These are phyloP conservation scores for Phaenicophaeus curvirostris DNA, from an alignment of 2,797 vertebrate genomes.

Conservation along the genomic window DNA sequence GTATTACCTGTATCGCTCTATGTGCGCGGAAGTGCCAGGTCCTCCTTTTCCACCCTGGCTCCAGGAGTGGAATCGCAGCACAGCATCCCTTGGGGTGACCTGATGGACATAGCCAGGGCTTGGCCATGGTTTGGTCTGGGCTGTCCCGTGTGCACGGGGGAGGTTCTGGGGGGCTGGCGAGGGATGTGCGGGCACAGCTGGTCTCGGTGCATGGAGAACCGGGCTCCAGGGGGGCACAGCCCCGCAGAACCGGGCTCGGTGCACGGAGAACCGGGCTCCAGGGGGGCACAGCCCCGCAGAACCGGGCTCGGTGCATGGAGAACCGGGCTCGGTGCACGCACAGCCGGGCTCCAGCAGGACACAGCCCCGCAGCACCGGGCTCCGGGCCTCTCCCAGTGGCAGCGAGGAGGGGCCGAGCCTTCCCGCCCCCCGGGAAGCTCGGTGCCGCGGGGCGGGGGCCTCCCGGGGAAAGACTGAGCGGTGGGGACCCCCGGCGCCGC, in stretches of 20 bases:
- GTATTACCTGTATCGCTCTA: rapidly evolving
- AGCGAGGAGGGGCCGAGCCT: too few relatives aligned
- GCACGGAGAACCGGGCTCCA: too few relatives aligned
- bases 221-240: too few relatives aligned
- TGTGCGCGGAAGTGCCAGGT: rapidly evolving
- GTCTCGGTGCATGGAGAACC: too few relatives aligned
- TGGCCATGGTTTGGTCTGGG: rapidly evolving
- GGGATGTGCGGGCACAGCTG: too few relatives aligned
- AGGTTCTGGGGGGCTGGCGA: background rate
- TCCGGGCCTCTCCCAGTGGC: background rate
- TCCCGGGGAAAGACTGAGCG: background rate
- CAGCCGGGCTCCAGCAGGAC: too few relatives aligned
- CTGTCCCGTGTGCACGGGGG: rapidly evolving
- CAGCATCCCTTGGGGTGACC: rapidly evolving
- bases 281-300: too few relatives aligned
- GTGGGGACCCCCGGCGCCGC: too few relatives aligned
- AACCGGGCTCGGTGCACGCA: too few relatives aligned
- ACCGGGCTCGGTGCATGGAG: too few relatives aligned
- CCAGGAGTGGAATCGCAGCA: rapidly evolving
- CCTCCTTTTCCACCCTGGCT: rapidly evolving
- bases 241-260: too few relatives aligned
- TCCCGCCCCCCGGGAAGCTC: background rate
- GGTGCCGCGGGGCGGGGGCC: background rate
- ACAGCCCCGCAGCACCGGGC: too few relatives aligned
- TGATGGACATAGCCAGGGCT: rapidly evolving